Percentiles rank a stretch among this genome's conserved stretches.
Evolutionary conservation across 1,140 invertebrate genomes (phyloP).

Genomic region (Pomacea maculata): DNA sequence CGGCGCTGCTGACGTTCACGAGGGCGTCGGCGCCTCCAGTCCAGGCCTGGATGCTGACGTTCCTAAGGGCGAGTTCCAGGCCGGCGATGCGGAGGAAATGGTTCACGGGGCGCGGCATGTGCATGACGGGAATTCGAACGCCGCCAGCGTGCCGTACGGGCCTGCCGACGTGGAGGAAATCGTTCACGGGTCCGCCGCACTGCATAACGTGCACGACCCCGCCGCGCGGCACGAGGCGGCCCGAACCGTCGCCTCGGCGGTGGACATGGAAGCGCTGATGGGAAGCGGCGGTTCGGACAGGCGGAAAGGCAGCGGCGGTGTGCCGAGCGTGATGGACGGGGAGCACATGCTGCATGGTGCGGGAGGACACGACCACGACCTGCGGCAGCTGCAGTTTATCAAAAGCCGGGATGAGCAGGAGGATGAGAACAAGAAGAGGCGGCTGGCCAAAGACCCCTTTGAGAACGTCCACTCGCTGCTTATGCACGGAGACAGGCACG

Average conservation of each 20-base stretch:
- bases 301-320: background rate
- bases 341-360: slow-evolving; percentile 17
- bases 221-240: background rate
- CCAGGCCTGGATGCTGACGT: background rate
- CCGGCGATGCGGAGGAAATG: slow-evolving; percentile 16
- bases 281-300: background rate
- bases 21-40: background rate
- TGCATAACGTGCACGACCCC: slow-evolving; percentile 17
- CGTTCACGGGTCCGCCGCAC: background rate
- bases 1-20: background rate
- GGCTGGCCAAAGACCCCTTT: background rate
- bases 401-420: slow-evolving; percentile 1
- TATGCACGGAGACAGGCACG: slow-evolving; percentile 3
- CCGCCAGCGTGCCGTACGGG: background rate
- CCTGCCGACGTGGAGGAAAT: slow-evolving; percentile 2
- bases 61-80: slow-evolving; percentile 2
- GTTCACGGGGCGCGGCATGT: slow-evolving; percentile 1
- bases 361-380: slow-evolving; percentile 19
- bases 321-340: background rate
- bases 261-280: background rate
- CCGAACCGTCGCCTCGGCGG: background rate
- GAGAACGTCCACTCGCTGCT: background rate
- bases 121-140: background rate
- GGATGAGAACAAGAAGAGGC: background rate
- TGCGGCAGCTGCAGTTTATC: slow-evolving; percentile 12